Conservation (phyloP, 2,113 vertebrate species). For the Maccullochella peelii region DNA sequence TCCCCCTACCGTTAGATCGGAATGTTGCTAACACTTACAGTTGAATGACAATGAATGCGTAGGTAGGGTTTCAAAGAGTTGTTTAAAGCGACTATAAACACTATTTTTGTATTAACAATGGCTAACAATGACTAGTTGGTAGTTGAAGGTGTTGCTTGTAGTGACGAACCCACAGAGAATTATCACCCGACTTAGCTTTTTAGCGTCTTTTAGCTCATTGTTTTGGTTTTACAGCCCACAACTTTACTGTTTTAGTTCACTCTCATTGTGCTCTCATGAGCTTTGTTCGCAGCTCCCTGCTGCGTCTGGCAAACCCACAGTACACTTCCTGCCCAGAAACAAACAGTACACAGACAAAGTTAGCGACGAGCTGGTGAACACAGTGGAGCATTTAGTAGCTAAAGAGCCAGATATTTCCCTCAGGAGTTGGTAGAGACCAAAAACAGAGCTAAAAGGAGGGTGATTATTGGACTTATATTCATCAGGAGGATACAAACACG, state of each 20-base stretch:
- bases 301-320: too few species aligned
- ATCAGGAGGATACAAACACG: background rate
- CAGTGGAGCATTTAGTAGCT: background rate
- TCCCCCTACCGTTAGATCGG: background rate
- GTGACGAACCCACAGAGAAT: background rate
- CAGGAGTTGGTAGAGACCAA: background rate
- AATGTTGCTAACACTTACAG: background rate
- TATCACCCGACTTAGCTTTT: background rate
- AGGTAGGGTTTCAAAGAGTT: background rate
- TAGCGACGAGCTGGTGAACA: background rate
- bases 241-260: background rate
- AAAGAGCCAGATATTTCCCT: background rate
- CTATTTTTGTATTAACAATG: background rate
- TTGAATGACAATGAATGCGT: background rate
- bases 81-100: background rate
- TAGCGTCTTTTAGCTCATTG: background rate
- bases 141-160: background rate
- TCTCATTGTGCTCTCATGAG: too few species aligned
- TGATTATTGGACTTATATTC: background rate
- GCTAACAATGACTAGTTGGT: background rate
- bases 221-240: background rate
- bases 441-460: background rate
- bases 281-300: too few species aligned
- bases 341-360: too few species aligned
- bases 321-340: background rate